A percentile compares a stretch with the other conserved stretches of the same genome.
Conservation (phyloP, 2,797 vertebrate species). For the Pangasius krempfi region DNA sequence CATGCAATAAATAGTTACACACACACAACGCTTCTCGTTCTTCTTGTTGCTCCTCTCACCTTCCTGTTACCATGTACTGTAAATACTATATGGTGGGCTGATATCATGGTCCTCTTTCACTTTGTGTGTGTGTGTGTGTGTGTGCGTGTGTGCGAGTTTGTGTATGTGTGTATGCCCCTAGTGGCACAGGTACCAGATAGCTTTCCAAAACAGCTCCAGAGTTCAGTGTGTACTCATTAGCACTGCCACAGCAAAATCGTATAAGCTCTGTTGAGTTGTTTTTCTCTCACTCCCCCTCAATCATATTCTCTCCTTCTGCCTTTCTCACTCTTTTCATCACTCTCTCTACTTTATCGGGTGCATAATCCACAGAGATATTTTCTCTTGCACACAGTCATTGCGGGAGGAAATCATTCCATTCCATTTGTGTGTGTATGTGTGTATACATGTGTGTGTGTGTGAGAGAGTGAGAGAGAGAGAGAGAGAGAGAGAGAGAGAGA, state of each 20-base stretch:
- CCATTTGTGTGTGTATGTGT: slow-evolving; percentile 4
- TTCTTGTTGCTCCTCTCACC: background rate
- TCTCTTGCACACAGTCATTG: slow-evolving; percentile 37
- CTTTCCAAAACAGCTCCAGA: slow-evolving; percentile 35
- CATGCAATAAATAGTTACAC: slow-evolving; percentile 35
- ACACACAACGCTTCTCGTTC: slow-evolving; percentile 9
- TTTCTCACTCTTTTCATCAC: slow-evolving; percentile 25
- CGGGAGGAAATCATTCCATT: slow-evolving; percentile 32
- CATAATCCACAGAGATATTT: slow-evolving; percentile 42
- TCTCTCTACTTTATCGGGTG: slow-evolving; percentile 34
- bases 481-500: background rate
- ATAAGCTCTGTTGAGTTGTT: slow-evolving; percentile 37
- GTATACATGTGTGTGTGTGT: slow-evolving; percentile 3
- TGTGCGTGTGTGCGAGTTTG: background rate
- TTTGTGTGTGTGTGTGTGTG: slow-evolving; percentile 29
- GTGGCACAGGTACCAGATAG: slow-evolving; percentile 30
- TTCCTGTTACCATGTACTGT: slow-evolving; percentile 13
- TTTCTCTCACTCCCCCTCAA: slow-evolving; percentile 18
- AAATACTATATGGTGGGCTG: slow-evolving; percentile 7
- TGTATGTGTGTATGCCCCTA: slow-evolving; percentile 13
- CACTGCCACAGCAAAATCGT: slow-evolving; percentile 43
- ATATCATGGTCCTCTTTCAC: slow-evolving; percentile 45
- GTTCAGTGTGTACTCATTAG: slow-evolving; percentile 48
- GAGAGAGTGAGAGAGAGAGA: slow-evolving; percentile 35
- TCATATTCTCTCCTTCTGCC: slow-evolving; percentile 22